Evolutionary conservation across 2,888 invertebrate genomes (phyloP), one percentile per base, ranked within the genome.

Genomic region (Serripes groenlandicus): DNA sequence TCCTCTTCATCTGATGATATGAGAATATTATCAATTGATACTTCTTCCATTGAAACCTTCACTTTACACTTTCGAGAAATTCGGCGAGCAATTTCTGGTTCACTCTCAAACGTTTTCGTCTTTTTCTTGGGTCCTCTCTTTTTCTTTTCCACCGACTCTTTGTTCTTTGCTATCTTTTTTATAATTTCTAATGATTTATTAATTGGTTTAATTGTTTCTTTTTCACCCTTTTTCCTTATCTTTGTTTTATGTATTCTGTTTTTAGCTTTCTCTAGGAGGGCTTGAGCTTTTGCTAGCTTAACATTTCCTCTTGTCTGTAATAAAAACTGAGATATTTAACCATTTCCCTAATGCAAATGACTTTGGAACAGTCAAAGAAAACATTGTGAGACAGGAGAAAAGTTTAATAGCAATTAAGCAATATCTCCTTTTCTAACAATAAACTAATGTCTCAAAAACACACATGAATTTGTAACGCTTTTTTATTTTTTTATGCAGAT

Each of bases 261-360:
- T 76, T 89, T 90, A n/a, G 90, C 90, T 69, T 88, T 90, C 7
- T 87, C 83, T 18, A 91, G 35, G 9, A 91, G 68, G 28, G 90
- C 83, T 52, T 87, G 86, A 30, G 89, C 89, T 70, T 78, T 87
- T 0, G 86, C 66, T 56, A 71, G 79, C 52, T 87, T 89, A 0
- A 69, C 49, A 62, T 75, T 86, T 56, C 60, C 18, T 82, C 79
- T 60, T 52, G 78, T 58, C 49, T 74, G 42, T 54, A 56, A 71
- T 56, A n/a, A 34, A 66, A 23, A 23, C 49, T 21, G 2, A 3
- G 1, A 49, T 30, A 18, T 11, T 30, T 60, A 30, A 60, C 60
- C 60, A 26, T 23, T 60, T 60, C 23, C 60, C 60, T 9, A 26
- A 60, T 30, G 15, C 7, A 11, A 23, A 23, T 60, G 60, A 60